These are phyloP conservation scores for Apis dorsata DNA, from an alignment of 1,140 invertebrate species.

Conservation along the genomic window DNA sequence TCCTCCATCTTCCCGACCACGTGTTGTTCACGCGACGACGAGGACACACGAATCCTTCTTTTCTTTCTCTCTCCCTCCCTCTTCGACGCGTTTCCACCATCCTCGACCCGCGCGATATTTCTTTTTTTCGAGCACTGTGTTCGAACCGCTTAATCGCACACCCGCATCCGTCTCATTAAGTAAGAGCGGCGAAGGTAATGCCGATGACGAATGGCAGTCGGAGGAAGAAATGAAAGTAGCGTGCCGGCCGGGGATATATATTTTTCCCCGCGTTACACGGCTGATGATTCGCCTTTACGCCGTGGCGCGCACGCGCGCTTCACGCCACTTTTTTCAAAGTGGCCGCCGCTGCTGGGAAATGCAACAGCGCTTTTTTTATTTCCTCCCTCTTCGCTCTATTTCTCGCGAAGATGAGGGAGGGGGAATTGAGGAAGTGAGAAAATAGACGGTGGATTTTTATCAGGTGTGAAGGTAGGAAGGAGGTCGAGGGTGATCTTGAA, in stretches of 20 bases:
- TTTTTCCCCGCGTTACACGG: conserved; percentile 41
- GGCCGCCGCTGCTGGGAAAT: too few relatives aligned
- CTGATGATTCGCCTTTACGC: conserved; percentile 33
- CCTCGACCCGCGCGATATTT: background rate
- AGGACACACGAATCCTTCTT: background rate
- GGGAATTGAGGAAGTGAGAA: too few relatives aligned
- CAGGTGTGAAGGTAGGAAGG: too few relatives aligned
- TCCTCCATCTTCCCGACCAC: background rate
- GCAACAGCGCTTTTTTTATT: too few relatives aligned
- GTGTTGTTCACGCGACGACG: background rate
- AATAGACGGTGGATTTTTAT: too few relatives aligned
- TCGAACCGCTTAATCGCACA: conserved; percentile 41
- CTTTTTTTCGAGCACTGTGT: conserved; percentile 1
- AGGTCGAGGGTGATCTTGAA: too few relatives aligned
- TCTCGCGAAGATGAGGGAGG: too few relatives aligned
- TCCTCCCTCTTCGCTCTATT: too few relatives aligned
- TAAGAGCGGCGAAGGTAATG: conserved; percentile 43
- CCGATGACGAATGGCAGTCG: conserved; percentile 47
- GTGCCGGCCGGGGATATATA: conserved; percentile 26
- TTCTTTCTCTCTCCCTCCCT: too few relatives aligned
- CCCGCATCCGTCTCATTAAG: conserved; percentile 64
- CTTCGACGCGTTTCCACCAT: background rate
- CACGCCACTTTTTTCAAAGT: background rate
- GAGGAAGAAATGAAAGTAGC: conserved; percentile 44
- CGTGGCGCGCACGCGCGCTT: conserved; percentile 9